Base-by-base conservation (phyloP, 1,140 invertebrate genomes). In the Drosophila saltans region DNA sequence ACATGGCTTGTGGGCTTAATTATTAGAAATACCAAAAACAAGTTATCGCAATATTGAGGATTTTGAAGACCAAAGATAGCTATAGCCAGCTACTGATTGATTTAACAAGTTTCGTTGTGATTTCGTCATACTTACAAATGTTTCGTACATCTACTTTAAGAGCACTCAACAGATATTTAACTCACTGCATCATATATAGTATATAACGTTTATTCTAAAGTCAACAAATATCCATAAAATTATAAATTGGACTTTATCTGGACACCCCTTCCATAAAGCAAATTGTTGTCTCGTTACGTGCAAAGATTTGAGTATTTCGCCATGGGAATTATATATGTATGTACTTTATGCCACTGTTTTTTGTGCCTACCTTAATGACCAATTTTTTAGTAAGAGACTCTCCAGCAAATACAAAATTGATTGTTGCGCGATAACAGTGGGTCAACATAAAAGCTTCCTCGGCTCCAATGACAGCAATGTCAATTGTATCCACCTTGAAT, bases 391-490 rank as follows among this genome's bases (percentile, higher is more conserved):
- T 59, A 0, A 52, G 8, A n/a, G 59, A 39, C 2, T 73, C 9
- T 0, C 67, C 75, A 1, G 71, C 73, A 36, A 78, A 89, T 24
- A 70, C 59, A 52, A 90, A 80, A n/a, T 41, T 65, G 0, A 91
- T 62, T 0, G 52, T 67, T 0, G 81, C 76, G 0, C 81, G 40
- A 66, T 86, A 91, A 63, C 90, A 91, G 1, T 33, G 58, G 5
- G 90, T 91, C 28, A 91, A 41, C 90, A 91, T 91, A 21, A 82
- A 91, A 4, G 90, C 90, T 57, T 91, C 90, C 0, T 77, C 66
- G 2, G 33, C n/a, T 0, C 86, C 86, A 10, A 91, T 91, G 1
- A 86, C 66, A 57, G 78, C 67, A 0, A 91, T 67, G 0, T 78
- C 56, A 30, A 91, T 82, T 48, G 64, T 40, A 0, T 36, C 28